Conservation (phyloP, 2,888 invertebrate genomes). For the Drosophila macrospina region DNA sequence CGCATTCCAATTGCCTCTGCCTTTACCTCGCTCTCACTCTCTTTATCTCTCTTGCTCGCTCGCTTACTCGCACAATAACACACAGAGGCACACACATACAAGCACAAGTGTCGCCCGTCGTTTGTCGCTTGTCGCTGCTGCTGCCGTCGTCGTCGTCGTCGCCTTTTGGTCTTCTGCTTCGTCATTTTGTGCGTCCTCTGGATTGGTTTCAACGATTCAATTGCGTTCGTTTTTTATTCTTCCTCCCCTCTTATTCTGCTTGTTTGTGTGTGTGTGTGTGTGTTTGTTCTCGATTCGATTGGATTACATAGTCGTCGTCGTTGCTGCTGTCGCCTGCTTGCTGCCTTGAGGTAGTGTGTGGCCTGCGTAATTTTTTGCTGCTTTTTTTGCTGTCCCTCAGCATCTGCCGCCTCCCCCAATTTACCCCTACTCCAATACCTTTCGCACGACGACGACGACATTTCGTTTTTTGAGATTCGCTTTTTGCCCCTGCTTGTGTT, state of each 20-base stretch:
- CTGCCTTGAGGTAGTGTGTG: slow-evolving; percentile 47
- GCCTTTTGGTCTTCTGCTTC: slow-evolving; percentile 64
- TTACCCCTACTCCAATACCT: slow-evolving; percentile 15
- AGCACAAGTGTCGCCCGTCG: slow-evolving; percentile 66
- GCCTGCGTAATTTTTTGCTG: slow-evolving; percentile 53
- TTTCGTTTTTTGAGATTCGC: slow-evolving; percentile 73
- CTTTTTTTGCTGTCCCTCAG: slow-evolving; percentile 61
- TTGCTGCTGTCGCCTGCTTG: slow-evolving; percentile 42
- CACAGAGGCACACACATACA: slow-evolving; percentile 21
- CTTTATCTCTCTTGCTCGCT: slow-evolving; percentile 4
- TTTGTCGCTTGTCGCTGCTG: slow-evolving; percentile 25
- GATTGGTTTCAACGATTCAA: slow-evolving; percentile 76
- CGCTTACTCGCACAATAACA: slow-evolving; percentile 23
- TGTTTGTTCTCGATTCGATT: slow-evolving; percentile 72
- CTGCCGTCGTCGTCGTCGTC: slow-evolving; percentile 30
- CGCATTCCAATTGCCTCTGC: slow-evolving; percentile 44
- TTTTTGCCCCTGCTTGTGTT: slow-evolving; percentile 53
- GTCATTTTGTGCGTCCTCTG: slow-evolving; percentile 69
- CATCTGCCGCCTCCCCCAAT: slow-evolving; percentile 52
- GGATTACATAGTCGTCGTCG: slow-evolving; percentile 69
- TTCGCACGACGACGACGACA: slow-evolving; percentile 61
- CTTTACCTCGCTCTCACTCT: too few species aligned
- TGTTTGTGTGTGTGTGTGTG: slow-evolving; percentile 40
- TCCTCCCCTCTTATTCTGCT: slow-evolving; percentile 36
- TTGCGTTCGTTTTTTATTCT: slow-evolving; percentile 74